These are phyloP conservation scores for Epinotia ramella DNA, from an alignment of 2,888 invertebrate species.

Conservation along the genomic window DNA sequence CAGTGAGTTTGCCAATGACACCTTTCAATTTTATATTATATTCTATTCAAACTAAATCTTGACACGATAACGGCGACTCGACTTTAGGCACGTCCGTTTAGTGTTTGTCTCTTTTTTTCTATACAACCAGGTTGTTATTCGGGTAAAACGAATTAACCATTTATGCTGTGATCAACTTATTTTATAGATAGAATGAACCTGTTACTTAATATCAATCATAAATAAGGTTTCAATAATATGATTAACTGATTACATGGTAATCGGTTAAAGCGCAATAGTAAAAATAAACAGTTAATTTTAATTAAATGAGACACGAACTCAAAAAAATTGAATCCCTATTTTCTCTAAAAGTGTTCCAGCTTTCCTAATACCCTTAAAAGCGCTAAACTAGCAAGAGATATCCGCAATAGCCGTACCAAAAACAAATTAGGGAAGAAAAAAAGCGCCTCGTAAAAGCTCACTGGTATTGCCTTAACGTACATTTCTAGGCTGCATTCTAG, in stretches of 20 bases:
- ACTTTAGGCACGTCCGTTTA: background rate
- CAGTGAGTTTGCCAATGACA: constrained; percentile 15
- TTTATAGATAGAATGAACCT: background rate
- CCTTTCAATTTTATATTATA: constrained; percentile 6
- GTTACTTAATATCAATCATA: no score
- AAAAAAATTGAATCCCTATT: background rate
- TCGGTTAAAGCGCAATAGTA: no score
- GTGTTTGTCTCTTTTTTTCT: background rate
- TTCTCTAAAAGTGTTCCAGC: background rate
- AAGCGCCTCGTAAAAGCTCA: constrained; percentile 36
- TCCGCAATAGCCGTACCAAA: constrained; percentile 31
- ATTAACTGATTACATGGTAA: no score
- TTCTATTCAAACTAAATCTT: constrained; percentile 10
- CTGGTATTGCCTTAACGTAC: constrained; percentile 19
- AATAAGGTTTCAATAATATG: no score
- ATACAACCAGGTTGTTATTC: background rate
- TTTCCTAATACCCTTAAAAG: constrained; percentile 16
- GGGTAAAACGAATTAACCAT: background rate
- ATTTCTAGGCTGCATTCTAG: constrained; percentile 10
- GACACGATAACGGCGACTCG: background rate
- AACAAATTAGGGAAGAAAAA: constrained; percentile 40
- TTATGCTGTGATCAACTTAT: background rate
- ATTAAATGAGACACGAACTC: no score
- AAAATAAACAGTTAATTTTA: no score
- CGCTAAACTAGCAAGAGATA: constrained; percentile 17